Base-by-base conservation (phyloP, 2,888 invertebrate species). In the Papilio protenor region DNA sequence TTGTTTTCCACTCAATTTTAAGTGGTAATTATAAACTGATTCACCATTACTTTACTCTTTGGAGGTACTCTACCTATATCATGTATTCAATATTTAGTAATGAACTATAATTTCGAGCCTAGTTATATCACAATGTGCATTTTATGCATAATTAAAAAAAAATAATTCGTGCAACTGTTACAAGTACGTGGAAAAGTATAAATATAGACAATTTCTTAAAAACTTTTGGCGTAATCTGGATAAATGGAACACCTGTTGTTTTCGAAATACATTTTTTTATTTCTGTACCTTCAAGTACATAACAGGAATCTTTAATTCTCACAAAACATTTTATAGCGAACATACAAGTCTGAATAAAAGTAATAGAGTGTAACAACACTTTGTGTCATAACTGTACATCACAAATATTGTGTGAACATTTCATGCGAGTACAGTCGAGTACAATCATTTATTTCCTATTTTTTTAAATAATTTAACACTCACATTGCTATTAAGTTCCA, bases 321-420 rank as follows among this genome's bases (percentile, higher is more conserved):
- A 45, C 12, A n/a, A 45, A 66, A 40, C 45, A 66, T 1, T 66
- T 66, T 66, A 21, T 45, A 45, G 45, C 11, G 11, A 40, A 69
- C 64, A 33, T 59, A 59, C 14, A 64, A 33, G 8, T 64, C n/a
- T 11, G 10, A 40, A 45, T 69, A 69, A 69, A n/a, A 40, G 40
- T 64, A 10, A 64, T 69, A 69, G 21, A 61, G 12, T 45, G 40
- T 66, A 69, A n/a, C 66, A 45, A 21, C 45, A 69, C 66, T 69
- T 69, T 69, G 45, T 69, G 66, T 45, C 45, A 45, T 69, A 45
- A 45, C 66, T 69, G 66, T 69, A 69, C 66, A 40, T 40, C 66
- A 40, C 2, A n/a, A 2, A 16, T 12, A 45, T 66, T 40, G 45
- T 69, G 45, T 21, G 66, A 69, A 69, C 40, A 69, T 69, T 21